Base-by-base conservation (phyloP, 2,113 vertebrate species). In the Abramis brama region DNA sequence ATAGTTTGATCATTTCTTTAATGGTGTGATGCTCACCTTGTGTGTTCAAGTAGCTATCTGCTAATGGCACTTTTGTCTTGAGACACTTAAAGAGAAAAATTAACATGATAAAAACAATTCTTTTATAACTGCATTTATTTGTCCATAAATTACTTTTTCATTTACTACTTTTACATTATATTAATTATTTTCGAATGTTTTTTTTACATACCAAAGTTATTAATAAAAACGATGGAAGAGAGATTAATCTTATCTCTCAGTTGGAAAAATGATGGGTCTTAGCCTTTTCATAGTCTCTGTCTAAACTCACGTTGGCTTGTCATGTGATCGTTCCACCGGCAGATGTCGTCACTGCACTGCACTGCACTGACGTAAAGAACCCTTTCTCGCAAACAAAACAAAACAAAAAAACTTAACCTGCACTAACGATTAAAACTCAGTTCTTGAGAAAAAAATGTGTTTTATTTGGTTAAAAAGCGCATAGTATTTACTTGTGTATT, bases 261-360 rank as follows among this genome's bases (percentile, higher is more conserved):
- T 55, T 55, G 17, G 52, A 19, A 6, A 55, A 55, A 55, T 21
- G 0, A 55, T 55, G 5, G 17, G 52, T 55, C 52, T 55, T 6
- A 39, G 6, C 36, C 36, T 39, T 39, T 39, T 39, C 6, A 39
- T 7, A 39, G 6, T 39, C 36, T 39, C 0, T 36, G 33, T 36
- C 36, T 39, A 39, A 39, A 36, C 33, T 23, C 43, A 59, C 21
- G 5, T 21, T 47, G 60, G 25, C 73, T 21, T 47, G 76, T 33
- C 73, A 57, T 85, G 27, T 23, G 75, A 23, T n/a, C 4, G 33
- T 62, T 71, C 36, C 11, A 70, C 25, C 89, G 55, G 79, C 76
- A 90, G 89, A 75, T 82, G 89, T 76, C 89, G 86, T 71, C 89
- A 36, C 7, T 78, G 81, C 50, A 64, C 43, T 64, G n/a, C 89